Evolutionary conservation across 2,113 vertebrate species (phyloP).

Genomic region (Myotis yumanensis): DNA sequence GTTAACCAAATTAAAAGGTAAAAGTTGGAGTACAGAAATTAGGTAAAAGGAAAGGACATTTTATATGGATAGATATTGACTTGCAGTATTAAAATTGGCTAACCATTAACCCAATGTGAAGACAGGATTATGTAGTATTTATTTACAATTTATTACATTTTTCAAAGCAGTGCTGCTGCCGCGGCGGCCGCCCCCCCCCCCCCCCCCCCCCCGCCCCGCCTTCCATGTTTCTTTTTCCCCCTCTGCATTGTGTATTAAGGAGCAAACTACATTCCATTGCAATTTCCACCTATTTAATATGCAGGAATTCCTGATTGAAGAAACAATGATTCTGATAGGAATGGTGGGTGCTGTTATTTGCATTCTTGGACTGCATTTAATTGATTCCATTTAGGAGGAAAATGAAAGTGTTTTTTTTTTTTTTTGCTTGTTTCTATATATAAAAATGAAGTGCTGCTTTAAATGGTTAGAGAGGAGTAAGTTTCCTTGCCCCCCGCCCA

Average conservation of each 20-base stretch:
- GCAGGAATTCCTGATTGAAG: slow-evolving; percentile 42
- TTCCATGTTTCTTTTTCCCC: neutral
- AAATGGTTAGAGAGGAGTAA: neutral
- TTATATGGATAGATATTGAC: neutral
- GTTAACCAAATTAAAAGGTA: neutral
- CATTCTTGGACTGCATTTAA: neutral
- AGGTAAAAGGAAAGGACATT: neutral
- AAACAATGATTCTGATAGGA: slow-evolving; percentile 56
- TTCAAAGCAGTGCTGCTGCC: neutral
- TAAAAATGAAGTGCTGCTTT: neutral
- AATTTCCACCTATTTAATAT: slow-evolving; percentile 48
- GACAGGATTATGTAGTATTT: neutral
- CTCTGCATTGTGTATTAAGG: neutral
- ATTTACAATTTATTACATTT: neutral
- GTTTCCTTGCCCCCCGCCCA: neutral
- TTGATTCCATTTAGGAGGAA: neutral
- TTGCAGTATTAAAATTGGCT: neutral
- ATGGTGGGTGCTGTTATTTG: neutral
- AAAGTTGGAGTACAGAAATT: neutral
- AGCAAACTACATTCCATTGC: slow-evolving; percentile 20
- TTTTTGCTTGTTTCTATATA: neutral
- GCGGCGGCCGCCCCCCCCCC: too few relatives aligned
- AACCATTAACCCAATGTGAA: neutral
- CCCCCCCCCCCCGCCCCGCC: rapidly evolving
- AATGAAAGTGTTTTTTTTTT: neutral